Percentiles rank a stretch among this genome's conserved stretches.
Conservation (phyloP, 2,797 vertebrate genomes). For the Sorex maritimensis region DNA sequence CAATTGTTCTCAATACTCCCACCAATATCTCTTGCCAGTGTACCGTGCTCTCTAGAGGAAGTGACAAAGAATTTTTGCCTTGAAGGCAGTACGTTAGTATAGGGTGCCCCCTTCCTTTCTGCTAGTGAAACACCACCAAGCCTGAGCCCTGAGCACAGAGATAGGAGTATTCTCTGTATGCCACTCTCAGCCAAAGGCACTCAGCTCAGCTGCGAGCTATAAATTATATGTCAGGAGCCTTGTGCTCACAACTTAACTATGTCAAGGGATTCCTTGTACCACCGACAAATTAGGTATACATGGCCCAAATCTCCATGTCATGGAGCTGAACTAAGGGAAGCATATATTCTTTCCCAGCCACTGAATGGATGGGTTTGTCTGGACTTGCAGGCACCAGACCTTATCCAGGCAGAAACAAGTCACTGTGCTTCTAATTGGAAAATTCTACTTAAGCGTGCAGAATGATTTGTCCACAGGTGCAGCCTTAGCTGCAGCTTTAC, state of each 20-base stretch:
- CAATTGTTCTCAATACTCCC: background rate
- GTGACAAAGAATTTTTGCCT: too few species aligned
- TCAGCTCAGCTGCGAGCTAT: background rate
- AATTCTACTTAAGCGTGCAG: background rate
- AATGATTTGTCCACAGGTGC: background rate
- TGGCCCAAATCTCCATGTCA: background rate
- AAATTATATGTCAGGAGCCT: background rate
- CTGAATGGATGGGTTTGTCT: background rate
- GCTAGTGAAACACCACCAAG: too few species aligned
- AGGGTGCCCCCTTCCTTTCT: too few species aligned
- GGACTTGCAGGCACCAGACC: background rate
- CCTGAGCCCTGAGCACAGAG: too few species aligned
- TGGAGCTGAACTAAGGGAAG: background rate
- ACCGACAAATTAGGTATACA: background rate
- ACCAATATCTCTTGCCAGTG: constrained; percentile 5
- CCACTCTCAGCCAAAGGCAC: background rate
- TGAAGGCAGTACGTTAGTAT: too few species aligned
- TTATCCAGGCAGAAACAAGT: background rate
- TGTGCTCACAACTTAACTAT: background rate
- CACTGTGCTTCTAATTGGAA: background rate
- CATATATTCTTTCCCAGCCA: background rate
- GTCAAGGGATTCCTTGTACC: background rate
- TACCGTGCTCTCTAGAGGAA: background rate
- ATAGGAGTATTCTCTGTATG: too few species aligned
- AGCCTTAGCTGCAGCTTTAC: background rate